Conservation (phyloP, 2,113 vertebrate species). For the Irena cyanogastra region DNA sequence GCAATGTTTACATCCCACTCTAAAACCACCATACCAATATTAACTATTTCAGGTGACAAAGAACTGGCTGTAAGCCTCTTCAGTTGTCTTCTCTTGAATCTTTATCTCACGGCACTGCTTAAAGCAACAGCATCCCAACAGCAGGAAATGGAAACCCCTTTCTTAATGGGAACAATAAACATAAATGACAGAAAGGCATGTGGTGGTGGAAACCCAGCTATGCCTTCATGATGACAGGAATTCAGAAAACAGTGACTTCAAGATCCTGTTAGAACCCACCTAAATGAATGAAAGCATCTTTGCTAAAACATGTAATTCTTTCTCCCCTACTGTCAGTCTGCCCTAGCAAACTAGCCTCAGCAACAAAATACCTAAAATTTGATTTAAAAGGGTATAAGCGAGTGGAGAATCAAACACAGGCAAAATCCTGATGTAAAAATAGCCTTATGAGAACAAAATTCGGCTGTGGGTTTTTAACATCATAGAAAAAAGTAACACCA, state of each 20-base stretch:
- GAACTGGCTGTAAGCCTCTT: neutral
- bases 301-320: neutral
- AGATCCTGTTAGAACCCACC: neutral
- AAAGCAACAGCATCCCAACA: neutral
- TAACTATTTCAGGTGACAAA: neutral
- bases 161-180: neutral
- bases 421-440: neutral
- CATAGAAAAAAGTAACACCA: neutral
- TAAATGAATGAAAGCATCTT: fast-evolving
- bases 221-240: fast-evolving
- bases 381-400: neutral
- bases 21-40: neutral
- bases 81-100: neutral
- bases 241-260: neutral
- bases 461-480: neutral
- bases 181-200: neutral
- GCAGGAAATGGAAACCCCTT: neutral
- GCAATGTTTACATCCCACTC: neutral
- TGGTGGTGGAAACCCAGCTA: neutral
- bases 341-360: neutral
- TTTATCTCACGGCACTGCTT: neutral
- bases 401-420: neutral
- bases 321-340: neutral
- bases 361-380: neutral
- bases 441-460: neutral